Conservation (phyloP, 2,797 vertebrate species). For the Sparus aurata region DNA sequence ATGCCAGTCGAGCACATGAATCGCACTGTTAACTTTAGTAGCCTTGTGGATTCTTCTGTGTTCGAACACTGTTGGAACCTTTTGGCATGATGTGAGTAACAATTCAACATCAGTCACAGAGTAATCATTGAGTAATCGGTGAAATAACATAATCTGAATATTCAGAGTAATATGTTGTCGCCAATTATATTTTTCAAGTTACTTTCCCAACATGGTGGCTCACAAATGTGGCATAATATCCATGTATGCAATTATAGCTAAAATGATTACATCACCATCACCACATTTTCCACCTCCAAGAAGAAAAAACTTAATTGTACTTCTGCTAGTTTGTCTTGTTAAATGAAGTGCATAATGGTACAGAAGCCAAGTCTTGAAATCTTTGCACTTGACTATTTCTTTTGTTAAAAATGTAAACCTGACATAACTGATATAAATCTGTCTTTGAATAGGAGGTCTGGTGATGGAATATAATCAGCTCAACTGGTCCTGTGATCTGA, state of each 20-base stretch:
- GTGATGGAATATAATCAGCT: constrained; percentile 26
- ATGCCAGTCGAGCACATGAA: too few relatives aligned
- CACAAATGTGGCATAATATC: background rate
- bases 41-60: too few relatives aligned
- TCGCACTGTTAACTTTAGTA: too few relatives aligned
- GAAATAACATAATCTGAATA: background rate
- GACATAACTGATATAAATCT: constrained; percentile 14
- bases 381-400: background rate
- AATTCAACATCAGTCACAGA: too few relatives aligned
- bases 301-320: background rate
- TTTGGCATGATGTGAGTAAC: too few relatives aligned
- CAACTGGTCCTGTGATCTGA: constrained; percentile 77
- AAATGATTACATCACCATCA: too few relatives aligned
- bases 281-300: background rate
- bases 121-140: too few relatives aligned
- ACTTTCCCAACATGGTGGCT: background rate
- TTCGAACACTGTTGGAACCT: too few relatives aligned
- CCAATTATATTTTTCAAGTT: background rate
- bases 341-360: background rate
- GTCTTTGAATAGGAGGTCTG: background rate
- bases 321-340: background rate
- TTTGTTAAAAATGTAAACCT: background rate
- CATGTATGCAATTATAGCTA: background rate
- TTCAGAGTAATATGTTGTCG: background rate
- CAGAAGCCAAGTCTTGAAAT: background rate